A percentile compares a stretch with the other conserved stretches of the same genome.
These are phyloP conservation scores for Stylophora pistillata DNA, from an alignment of 64 coral and sea anemone genomes.

Conservation along the genomic window DNA sequence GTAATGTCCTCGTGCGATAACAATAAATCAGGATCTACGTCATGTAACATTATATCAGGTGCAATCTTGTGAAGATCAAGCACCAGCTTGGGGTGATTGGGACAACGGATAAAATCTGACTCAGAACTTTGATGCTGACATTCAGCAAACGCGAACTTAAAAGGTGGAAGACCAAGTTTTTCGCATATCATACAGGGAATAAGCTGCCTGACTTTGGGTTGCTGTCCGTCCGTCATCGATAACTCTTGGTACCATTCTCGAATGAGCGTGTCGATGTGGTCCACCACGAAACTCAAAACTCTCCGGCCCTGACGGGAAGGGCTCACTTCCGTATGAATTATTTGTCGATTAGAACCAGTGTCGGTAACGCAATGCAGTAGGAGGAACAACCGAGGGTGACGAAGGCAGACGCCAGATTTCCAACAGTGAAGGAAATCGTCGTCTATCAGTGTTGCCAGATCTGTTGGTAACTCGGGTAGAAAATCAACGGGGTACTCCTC, in stretches of 20 bases:
- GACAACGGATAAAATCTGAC: conserved; percentile 78
- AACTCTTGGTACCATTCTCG: conserved; percentile 93
- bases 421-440: conserved; percentile 82
- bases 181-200: conserved; percentile 79
- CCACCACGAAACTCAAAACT: conserved; percentile 83
- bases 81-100: conserved; percentile 52
- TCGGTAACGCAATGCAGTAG: conserved; percentile 45
- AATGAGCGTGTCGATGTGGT: conserved; percentile 93
- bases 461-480: conserved; percentile 56
- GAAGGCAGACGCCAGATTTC: conserved; percentile 84
- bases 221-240: conserved; percentile 54
- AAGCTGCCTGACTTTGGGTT: conserved; percentile 70
- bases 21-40: conserved; percentile 86
- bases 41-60: conserved; percentile 95
- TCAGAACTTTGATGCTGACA: conserved; percentile 77
- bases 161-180: conserved; percentile 50
- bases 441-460: conserved; percentile 72
- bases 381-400: conserved; percentile 75
- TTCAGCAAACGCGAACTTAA: conserved; percentile 76
- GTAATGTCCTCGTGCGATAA: conserved; percentile 59
- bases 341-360: conserved; percentile 11
- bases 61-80: conserved; percentile 77
- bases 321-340: conserved; percentile 76
- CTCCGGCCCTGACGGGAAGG: conserved; percentile 79
- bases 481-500: conserved; percentile 45